Conservation (phyloP, 35 echinoderm and acorn worm species). For the Anneissia japonica region DNA sequence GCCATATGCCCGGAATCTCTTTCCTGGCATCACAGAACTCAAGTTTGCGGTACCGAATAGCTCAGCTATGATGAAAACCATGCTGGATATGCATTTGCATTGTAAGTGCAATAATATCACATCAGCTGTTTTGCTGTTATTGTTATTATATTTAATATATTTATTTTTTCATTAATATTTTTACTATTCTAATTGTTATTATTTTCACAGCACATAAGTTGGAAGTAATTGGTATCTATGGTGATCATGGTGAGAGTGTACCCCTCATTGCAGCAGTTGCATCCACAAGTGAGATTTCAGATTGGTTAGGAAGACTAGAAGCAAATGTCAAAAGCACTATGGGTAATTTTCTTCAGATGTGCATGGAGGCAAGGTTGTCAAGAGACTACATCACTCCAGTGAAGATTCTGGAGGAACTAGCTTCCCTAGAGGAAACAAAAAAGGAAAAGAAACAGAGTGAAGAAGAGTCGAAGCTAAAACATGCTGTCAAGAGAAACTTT, state of each 20-base stretch:
- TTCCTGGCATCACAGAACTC: slow-evolving; percentile 47
- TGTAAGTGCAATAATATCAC: slow-evolving; percentile 22
- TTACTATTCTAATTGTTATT: not conserved
- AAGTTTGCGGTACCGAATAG: slow-evolving; percentile 51
- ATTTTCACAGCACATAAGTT: slow-evolving; percentile 63
- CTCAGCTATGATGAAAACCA: slow-evolving; percentile 25
- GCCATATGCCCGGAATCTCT: slow-evolving; percentile 58
- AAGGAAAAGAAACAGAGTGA: not conserved
- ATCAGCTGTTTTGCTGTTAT: not conserved
- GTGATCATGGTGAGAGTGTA: slow-evolving; percentile 52
- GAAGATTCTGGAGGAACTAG: slow-evolving; percentile 69
- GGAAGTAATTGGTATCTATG: slow-evolving; percentile 52
- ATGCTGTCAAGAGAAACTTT: slow-evolving; percentile 66
- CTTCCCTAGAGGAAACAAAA: slow-evolving; percentile 17
- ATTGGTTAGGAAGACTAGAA: slow-evolving; percentile 68
- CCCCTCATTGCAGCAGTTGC: slow-evolving; percentile 45
- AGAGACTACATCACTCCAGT: slow-evolving; percentile 46
- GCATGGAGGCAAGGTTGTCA: slow-evolving; percentile 73
- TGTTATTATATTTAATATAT: not conserved
- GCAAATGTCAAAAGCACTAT: slow-evolving; percentile 57
- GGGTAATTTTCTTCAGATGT: slow-evolving; percentile 58
- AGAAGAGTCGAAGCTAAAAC: slow-evolving; percentile 51
- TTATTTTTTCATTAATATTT: not conserved
- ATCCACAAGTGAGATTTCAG: slow-evolving; percentile 19
- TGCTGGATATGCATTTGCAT: slow-evolving; percentile 80